Evolutionary conservation across 2,888 invertebrate genomes (phyloP).

Genomic region (Acrocyrtus sp.): DNA sequence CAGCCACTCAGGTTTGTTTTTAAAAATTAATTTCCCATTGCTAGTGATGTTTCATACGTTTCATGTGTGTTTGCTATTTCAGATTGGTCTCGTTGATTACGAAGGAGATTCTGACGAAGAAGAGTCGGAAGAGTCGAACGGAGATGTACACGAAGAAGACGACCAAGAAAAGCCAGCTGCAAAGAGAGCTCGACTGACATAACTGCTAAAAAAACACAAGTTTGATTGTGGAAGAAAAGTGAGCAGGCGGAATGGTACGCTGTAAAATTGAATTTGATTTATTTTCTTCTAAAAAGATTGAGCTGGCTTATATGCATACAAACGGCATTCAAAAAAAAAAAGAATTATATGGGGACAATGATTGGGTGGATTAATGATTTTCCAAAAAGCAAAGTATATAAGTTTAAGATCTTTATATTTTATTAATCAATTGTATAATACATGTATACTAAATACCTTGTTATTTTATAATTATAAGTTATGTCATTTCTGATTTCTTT

Average conservation of each 20-base stretch:
- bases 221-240: too few species aligned
- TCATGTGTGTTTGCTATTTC: slow-evolving; percentile 62
- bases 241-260: too few species aligned
- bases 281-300: too few species aligned
- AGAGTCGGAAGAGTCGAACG: slow-evolving; percentile 59
- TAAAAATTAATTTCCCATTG: slow-evolving; percentile 26
- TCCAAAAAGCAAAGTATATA: not conserved
- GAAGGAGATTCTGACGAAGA: slow-evolving; percentile 95
- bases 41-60: slow-evolving; percentile 45
- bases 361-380: too few species aligned
- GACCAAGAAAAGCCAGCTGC: slow-evolving; percentile 71
- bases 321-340: too few species aligned
- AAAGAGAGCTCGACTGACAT: slow-evolving; percentile 82
- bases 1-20: slow-evolving; percentile 64
- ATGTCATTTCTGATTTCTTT: slow-evolving; percentile 14
- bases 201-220: slow-evolving; percentile 65
- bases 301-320: too few species aligned
- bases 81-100: slow-evolving; percentile 93
- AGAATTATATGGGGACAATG: too few species aligned
- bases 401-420: slow-evolving; percentile 42
- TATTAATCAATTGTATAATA: slow-evolving; percentile 47
- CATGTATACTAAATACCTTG: slow-evolving; percentile 20
- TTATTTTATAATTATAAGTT: too few species aligned
- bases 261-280: too few species aligned
- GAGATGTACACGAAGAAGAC: slow-evolving; percentile 44